phyloP scores from a whole-genome alignment of 92 coral and sea anemone genomes.

The Porites lobata region DNA sequence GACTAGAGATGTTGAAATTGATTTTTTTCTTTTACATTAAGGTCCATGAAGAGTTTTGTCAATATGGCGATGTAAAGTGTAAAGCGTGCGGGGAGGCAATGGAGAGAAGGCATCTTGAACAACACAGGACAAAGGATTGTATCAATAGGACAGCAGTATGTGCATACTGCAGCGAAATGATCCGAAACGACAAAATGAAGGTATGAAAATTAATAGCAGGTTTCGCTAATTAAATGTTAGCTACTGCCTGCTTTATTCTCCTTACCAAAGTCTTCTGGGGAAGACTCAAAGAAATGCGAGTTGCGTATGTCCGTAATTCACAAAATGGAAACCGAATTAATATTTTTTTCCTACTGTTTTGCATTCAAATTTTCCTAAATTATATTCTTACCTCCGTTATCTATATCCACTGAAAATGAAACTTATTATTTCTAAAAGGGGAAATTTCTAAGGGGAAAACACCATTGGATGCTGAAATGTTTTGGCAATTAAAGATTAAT shows the following conservation, averaged over 20 bases:
- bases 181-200: conserved; percentile 15
- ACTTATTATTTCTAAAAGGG: not conserved
- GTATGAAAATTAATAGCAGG: not conserved
- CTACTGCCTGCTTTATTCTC: too few relatives aligned
- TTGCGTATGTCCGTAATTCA: too few relatives aligned
- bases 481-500: not conserved
- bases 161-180: conserved; percentile 16
- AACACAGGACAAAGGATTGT: conserved; percentile 14
- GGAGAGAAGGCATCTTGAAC: conserved; percentile 8
- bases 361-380: too few relatives aligned
- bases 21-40: not conserved
- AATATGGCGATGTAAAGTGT: conserved; percentile 16
- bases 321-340: too few relatives aligned
- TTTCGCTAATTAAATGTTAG: too few relatives aligned
- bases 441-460: not conserved
- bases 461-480: not conserved
- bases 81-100: conserved; percentile 19
- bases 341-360: too few relatives aligned
- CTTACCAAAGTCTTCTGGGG: too few relatives aligned
- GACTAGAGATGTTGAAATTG: not conserved
- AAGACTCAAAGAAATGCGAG: too few relatives aligned
- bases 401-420: not conserved
- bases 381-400: too few relatives aligned
- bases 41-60: conserved; percentile 28
- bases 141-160: conserved; percentile 15